A percentile compares a stretch with the other conserved stretches of the same genome.
These are phyloP conservation scores for Megalurothrips usitatus DNA, from an alignment of 2,888 invertebrate species.

Conservation along the genomic window DNA sequence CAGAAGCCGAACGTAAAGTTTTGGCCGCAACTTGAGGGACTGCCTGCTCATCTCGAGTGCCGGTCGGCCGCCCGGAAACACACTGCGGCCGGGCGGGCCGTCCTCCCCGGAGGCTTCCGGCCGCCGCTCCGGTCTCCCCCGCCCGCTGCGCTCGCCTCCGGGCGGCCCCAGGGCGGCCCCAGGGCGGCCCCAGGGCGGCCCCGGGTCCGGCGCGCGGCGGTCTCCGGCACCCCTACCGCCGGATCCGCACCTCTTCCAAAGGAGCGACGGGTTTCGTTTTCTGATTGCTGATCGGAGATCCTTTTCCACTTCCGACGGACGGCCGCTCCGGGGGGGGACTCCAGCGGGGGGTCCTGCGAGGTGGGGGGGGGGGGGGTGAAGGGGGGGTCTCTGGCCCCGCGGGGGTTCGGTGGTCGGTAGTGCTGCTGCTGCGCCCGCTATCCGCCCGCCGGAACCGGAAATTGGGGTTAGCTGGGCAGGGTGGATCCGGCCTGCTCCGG, in stretches of 20 bases:
- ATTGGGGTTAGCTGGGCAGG: neutral
- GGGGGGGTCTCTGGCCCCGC: neutral
- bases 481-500: neutral
- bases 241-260: neutral
- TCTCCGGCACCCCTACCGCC: neutral
- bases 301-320: no score
- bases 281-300: neutral
- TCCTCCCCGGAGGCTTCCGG: neutral
- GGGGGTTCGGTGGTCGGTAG: no score
- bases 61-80: neutral
- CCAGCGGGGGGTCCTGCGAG: no score
- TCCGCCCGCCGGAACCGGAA: slow-evolving; percentile 1
- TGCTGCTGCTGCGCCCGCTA: neutral
- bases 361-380: neutral
- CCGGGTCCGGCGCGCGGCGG: neutral
- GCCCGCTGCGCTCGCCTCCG: neutral
- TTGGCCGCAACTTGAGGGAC: neutral
- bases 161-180: no score
- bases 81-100: neutral
- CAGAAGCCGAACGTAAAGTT: slow-evolving; percentile 14
- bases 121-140: neutral
- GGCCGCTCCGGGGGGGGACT: no score
- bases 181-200: neutral
- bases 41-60: neutral
- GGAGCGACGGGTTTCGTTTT: neutral